Evolutionary conservation across 2,797 vertebrate genomes (phyloP).

Genomic region (Gadopsis bispinosus): DNA sequence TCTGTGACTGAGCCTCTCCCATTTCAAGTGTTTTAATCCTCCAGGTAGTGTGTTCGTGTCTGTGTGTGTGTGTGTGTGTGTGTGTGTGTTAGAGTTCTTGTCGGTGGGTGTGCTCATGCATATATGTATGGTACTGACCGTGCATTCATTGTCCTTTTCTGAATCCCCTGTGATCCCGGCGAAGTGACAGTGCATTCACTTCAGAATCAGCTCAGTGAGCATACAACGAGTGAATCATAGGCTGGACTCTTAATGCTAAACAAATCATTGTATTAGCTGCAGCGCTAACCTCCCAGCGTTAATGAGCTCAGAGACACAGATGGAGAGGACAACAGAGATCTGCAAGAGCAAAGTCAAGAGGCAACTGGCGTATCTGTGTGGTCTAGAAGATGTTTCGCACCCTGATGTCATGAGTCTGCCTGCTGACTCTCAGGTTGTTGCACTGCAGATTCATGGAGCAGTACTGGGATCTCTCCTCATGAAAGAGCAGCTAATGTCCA

Average conservation of each 20-base stretch:
- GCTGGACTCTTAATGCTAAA: conserved; percentile 60
- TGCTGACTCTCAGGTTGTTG: not conserved
- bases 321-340: conserved; percentile 12
- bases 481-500: not conserved
- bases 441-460: not conserved
- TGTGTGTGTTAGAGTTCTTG: not conserved
- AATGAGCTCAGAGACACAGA: conserved; percentile 62
- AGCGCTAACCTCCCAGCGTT: conserved; percentile 63
- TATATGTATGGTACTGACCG: conserved; percentile 29
- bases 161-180: conserved; percentile 40
- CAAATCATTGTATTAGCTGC: conserved; percentile 67
- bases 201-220: conserved; percentile 35
- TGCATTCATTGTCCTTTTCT: conserved; percentile 49
- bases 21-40: conserved; percentile 49
- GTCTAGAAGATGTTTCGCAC: not conserved
- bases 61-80: not conserved
- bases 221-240: conserved; percentile 43
- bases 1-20: conserved; percentile 33
- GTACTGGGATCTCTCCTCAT: not conserved
- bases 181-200: conserved; percentile 52
- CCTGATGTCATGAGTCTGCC: not conserved
- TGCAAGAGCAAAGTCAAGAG: conserved; percentile 1
- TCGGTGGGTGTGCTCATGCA: conserved; percentile 26
- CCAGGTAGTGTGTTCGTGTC: not conserved
- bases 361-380: conserved; percentile 4